phyloP scores from a whole-genome alignment of 2,797 vertebrate genomes.

The Gambusia yucatana region DNA sequence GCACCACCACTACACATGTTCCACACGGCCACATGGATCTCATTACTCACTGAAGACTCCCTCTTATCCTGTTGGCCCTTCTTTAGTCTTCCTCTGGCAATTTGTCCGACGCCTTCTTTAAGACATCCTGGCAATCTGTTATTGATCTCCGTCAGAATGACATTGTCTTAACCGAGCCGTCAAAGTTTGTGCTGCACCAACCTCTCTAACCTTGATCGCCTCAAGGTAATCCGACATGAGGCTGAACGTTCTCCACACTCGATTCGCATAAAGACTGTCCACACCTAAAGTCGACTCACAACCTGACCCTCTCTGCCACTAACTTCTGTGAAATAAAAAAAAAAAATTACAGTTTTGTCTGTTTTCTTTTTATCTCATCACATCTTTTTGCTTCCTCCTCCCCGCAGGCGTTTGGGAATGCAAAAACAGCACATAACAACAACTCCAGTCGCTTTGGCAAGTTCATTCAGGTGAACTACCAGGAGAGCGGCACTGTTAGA shows the following conservation, averaged over 20 bases:
- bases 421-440: slow-evolving; percentile 98
- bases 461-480: slow-evolving; percentile 99
- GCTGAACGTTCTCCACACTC: slow-evolving; percentile 16
- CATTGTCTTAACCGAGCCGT: slow-evolving; percentile 40
- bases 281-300: slow-evolving; percentile 19
- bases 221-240: slow-evolving; percentile 5
- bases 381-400: neutral
- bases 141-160: slow-evolving; percentile 49
- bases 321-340: slow-evolving; percentile 12
- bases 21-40: slow-evolving; percentile 73
- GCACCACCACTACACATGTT: slow-evolving; percentile 71
- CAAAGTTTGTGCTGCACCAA: slow-evolving; percentile 21
- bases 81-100: slow-evolving; percentile 58
- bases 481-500: slow-evolving; percentile 95
- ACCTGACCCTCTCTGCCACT: slow-evolving; percentile 17
- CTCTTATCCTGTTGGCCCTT: slow-evolving; percentile 35
- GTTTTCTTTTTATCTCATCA: slow-evolving; percentile 19
- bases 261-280: slow-evolving; percentile 37
- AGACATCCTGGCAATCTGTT: slow-evolving; percentile 58
- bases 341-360: slow-evolving; percentile 4
- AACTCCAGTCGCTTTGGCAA: slow-evolving; percentile 99
- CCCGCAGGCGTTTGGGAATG: slow-evolving; percentile 81
- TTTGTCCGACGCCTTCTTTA: slow-evolving; percentile 63
- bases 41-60: slow-evolving; percentile 62
- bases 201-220: slow-evolving; percentile 9